Base-by-base conservation (phyloP, 2,113 vertebrate species). In the Cinclus mexicanus region DNA sequence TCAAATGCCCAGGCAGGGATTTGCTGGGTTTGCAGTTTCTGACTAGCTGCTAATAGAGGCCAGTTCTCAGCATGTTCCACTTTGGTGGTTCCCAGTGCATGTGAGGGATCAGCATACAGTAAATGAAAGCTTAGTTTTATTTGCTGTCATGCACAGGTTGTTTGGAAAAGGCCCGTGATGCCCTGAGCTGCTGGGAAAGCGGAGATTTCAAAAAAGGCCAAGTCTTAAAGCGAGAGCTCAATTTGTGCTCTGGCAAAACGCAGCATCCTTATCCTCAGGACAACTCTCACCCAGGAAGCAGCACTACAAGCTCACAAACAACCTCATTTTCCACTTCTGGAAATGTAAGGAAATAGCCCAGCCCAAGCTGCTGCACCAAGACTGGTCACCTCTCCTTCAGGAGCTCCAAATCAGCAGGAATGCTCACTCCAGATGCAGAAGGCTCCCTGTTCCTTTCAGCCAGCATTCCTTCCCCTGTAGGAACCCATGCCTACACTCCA, bases 231-330 rank as follows among this genome's bases (percentile, higher is more conserved):
- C 59, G 91, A 77, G 12, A n/a, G 25, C 29, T 91, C 65, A 47
- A 94, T 90, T 77, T 83, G 59, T 20, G 50, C 75, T 59, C 37
- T 80, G 67, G 74, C 55, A 77, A 52, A 93, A 90, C 0, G 0
- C 81, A 83, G 83, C 92, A 88, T 87, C 91, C 82, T 86, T 77
- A 29, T 95, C 84, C 93, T 68, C 79, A 71, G 93, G 75, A 90
- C 63, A 94, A 4, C 83, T 39, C 13, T 68, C 91, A 16, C 0
- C 2, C 39, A 12, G 7, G 16, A 70, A 91, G 80, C 89, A 94
- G 81, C 69, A 42, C 39, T 0, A 0, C 20, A 6, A 69, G 42
- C 23, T 76, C 72, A 46, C 49, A 35, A 44, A 19, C 14, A 64
- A 18, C 15, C 37, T 64, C 6, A 11, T 44, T 61, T 80, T 70